Base-by-base conservation (phyloP, 2,888 invertebrate species). In the Acleris laterana region DNA sequence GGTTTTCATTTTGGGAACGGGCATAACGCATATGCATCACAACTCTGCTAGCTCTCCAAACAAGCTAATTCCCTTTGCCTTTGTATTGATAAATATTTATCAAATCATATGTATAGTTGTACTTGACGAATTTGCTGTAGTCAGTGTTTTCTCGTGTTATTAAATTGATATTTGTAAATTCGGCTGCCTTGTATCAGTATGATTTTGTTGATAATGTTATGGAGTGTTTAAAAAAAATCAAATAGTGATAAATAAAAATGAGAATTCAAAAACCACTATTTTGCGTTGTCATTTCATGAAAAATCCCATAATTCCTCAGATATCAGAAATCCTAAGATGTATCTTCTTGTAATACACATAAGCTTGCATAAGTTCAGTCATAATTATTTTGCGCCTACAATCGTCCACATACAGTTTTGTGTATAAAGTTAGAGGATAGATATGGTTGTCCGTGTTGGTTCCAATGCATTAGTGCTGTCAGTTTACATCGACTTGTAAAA, bases 201-300 rank as follows among this genome's bases (percentile, higher is more conserved):
- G 73, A 72, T 84, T 87, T 85, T 84, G 85, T 87, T 88, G 76
- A 81, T 85, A 86, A 85, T 85, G 77, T 86, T 86, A 87, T 86
- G 86, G 87, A 89, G 85, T 89, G 90, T 91, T 90, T 85, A 81
- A 87, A 84, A 84, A 32, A 81, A 80, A 75, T 76, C 73, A 81
- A 84, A 79, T 79, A 83, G 69, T 67, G 65, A 68, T 84, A 81
- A 81, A 78, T 80, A 85, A 84, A 89, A 85, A 88, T 87, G 82
- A 85, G 79, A 88, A 85, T 89, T 87, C 84, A 85, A 90, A 90
- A 91, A 87, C 86, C 78, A 76, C 72, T 68, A 68, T 66, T 71
- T 57, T 50, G 61, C 11, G 55, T 68, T 70, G 74, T 78, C 70
- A 74, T 76, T 59, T 46, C 13, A 9, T 32, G 32, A 32, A 32